phyloP scores from a whole-genome alignment of 2,888 invertebrate genomes.

The Orchesella flavescens region DNA sequence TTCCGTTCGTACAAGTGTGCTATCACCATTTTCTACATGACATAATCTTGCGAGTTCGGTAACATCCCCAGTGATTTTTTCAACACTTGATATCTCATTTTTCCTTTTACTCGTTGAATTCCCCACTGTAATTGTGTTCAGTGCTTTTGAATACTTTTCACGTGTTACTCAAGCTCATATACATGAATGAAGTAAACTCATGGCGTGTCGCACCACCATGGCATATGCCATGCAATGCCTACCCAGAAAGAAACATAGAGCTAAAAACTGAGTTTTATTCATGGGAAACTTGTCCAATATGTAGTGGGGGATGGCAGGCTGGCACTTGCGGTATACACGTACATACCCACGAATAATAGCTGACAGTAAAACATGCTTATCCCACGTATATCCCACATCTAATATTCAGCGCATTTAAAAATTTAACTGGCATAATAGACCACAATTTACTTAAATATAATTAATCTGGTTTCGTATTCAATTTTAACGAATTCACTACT shows the following conservation, averaged over 20 bases:
- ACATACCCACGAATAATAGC: no score
- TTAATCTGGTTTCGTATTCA: no score
- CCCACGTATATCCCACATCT: no score
- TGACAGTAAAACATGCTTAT: no score
- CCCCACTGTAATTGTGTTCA: conserved; percentile 68
- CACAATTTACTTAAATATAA: no score
- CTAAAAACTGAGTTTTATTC: no score
- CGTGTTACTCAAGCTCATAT: conserved; percentile 5
- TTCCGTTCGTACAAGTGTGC: conserved; percentile 15
- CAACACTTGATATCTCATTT: conserved; percentile 66
- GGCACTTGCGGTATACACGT: no score
- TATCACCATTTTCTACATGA: conserved; percentile 65
- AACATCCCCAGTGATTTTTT: conserved; percentile 63
- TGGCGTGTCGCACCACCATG: conserved; percentile 14
- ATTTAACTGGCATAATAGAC: no score
- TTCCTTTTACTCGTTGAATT: conserved; percentile 54
- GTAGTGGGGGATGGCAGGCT: no score
- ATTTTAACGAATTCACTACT: no score
- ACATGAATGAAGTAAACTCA: not conserved
- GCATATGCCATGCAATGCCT: conserved; percentile 44
- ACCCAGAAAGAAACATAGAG: not conserved
- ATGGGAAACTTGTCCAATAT: no score
- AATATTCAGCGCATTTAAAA: no score
- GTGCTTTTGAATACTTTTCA: conserved; percentile 50
- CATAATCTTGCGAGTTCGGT: conserved; percentile 62